Evolutionary conservation across 2,113 vertebrate genomes (phyloP).

Genomic region (Heterotis niloticus): DNA sequence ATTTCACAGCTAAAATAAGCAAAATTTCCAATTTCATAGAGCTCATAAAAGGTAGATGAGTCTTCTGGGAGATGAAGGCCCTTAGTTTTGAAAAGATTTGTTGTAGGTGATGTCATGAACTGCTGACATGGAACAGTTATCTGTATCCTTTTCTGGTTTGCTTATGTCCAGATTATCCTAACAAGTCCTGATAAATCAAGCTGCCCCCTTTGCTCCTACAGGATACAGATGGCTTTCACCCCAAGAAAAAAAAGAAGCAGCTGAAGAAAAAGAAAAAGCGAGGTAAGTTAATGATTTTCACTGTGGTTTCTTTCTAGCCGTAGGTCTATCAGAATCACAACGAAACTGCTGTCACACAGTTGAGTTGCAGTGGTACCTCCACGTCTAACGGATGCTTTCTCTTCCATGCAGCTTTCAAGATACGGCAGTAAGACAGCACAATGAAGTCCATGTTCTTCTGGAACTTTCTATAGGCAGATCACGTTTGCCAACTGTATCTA

Average conservation of each 20-base stretch:
- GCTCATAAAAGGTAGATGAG: no score
- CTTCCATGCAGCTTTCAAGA: constrained; percentile 59
- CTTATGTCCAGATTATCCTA: not conserved
- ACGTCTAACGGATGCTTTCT: not conserved
- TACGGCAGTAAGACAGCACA: constrained; percentile 46
- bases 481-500: no score
- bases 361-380: not conserved
- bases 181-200: constrained; percentile 35
- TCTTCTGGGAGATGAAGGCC: no score
- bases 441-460: not conserved
- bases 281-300: constrained; percentile 41
- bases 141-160: not conserved
- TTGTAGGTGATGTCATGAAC: no score
- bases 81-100: no score
- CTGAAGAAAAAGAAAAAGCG: constrained; percentile 65
- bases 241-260: constrained; percentile 69
- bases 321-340: not conserved
- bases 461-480: not conserved
- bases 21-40: no score
- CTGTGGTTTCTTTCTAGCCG: not conserved
- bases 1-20: no score
- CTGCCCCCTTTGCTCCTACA: constrained; percentile 24
- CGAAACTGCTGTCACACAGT: not conserved
- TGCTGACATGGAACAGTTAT: no score
- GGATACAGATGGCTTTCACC: constrained; percentile 45